phyloP scores from a whole-genome alignment of 2,797 vertebrate species.

The Eulemur rubriventer region DNA sequence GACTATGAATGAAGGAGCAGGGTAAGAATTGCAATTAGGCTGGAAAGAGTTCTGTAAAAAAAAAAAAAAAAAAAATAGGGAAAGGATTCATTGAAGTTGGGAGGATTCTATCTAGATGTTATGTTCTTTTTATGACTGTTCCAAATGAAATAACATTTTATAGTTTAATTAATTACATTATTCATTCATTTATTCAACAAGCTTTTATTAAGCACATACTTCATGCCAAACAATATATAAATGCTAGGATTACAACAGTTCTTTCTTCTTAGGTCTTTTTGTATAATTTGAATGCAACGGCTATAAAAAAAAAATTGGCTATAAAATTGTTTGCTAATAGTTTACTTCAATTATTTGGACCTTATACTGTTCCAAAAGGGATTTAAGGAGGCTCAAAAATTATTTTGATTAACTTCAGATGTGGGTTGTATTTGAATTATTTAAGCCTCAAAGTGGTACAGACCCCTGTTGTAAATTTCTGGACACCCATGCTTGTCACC shows the following conservation, averaged over 20 bases:
- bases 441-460: not conserved
- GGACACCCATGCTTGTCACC: not conserved
- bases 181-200: not conserved
- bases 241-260: not conserved
- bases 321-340: conserved; percentile 32
- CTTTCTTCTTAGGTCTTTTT: not conserved
- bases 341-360: conserved; percentile 39
- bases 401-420: conserved; percentile 54
- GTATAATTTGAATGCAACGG: conserved; percentile 30
- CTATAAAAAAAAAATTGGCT: not conserved
- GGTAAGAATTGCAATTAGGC: not conserved
- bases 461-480: not conserved
- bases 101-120: not conserved
- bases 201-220: conserved; percentile 19
- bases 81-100: not conserved
- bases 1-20: not conserved
- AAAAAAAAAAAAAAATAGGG: not conserved
- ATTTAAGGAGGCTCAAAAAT: conserved; percentile 36
- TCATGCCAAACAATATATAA: not conserved
- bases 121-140: not conserved
- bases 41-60: not conserved
- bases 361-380: not conserved
- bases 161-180: conserved; percentile 21
- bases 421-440: conserved; percentile 44
- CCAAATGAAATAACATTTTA: not conserved